phyloP scores from a whole-genome alignment of 2,797 vertebrate genomes.

The Peromyscus attwateri region DNA sequence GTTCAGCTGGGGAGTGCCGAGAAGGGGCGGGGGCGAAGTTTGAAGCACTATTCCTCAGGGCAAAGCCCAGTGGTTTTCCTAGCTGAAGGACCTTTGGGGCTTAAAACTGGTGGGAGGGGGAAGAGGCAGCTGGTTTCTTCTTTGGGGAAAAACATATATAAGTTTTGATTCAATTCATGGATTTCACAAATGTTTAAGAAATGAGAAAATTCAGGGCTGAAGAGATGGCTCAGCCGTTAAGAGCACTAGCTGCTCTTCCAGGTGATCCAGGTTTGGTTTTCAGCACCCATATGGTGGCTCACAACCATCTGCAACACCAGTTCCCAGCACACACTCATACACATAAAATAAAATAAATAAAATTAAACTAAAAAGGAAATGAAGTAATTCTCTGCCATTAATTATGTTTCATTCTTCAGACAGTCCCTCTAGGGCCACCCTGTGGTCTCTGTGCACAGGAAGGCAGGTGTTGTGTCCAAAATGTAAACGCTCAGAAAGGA shows the following conservation, averaged over 20 bases:
- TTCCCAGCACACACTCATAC: neutral
- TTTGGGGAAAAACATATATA: neutral
- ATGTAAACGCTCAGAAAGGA: neutral
- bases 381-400: neutral
- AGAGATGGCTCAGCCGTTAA: neutral
- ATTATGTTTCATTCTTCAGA: neutral
- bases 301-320: neutral
- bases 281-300: neutral
- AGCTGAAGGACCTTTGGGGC: neutral
- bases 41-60: neutral
- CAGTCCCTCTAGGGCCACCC: too few species aligned
- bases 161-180: neutral
- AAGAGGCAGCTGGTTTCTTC: neutral
- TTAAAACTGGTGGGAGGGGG: neutral
- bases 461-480: neutral
- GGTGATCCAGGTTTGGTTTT: neutral
- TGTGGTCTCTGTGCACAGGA: neutral
- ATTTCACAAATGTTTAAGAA: conserved; percentile 7
- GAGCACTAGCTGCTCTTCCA: neutral
- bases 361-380: neutral
- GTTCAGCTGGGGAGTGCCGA: too few species aligned
- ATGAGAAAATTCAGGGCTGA: neutral
- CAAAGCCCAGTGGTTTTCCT: neutral
- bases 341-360: neutral
- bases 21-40: too few species aligned